phyloP scores from a whole-genome alignment of 2,113 vertebrate genomes.

The Pipra filicauda region DNA sequence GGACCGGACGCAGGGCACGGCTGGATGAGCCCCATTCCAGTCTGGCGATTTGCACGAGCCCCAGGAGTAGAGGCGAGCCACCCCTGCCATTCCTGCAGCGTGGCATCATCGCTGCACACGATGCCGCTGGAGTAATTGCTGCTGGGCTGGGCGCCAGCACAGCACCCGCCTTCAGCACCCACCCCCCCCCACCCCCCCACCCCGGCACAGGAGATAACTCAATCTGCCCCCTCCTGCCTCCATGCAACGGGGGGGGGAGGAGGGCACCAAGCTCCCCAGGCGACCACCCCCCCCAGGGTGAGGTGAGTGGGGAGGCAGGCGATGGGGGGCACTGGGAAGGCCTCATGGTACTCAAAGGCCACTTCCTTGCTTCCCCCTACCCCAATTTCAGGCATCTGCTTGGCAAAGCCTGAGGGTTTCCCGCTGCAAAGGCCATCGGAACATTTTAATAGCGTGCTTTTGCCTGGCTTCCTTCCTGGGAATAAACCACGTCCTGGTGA shows the following conservation, averaged over 20 bases:
- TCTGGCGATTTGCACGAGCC: background rate
- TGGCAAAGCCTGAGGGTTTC: background rate
- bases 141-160: slow-evolving; percentile 22
- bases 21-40: background rate
- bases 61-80: background rate
- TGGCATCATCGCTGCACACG: background rate
- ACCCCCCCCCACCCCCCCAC: background rate
- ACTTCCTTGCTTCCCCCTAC: background rate
- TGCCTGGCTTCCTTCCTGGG: slow-evolving; percentile 38
- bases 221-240: background rate
- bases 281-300: background rate
- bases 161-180: background rate
- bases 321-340: background rate
- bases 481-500: slow-evolving; percentile 39
- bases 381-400: background rate
- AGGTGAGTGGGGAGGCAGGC: accelerated
- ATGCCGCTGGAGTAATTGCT: background rate
- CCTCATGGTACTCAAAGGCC: accelerated
- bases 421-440: background rate
- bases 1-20: accelerated
- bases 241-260: accelerated
- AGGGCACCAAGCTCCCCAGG: accelerated
- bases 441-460: background rate
- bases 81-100: slow-evolving; percentile 28
- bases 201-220: background rate